phyloP scores from a whole-genome alignment of 1,140 invertebrate genomes.

The Macrobrachium nipponense region DNA sequence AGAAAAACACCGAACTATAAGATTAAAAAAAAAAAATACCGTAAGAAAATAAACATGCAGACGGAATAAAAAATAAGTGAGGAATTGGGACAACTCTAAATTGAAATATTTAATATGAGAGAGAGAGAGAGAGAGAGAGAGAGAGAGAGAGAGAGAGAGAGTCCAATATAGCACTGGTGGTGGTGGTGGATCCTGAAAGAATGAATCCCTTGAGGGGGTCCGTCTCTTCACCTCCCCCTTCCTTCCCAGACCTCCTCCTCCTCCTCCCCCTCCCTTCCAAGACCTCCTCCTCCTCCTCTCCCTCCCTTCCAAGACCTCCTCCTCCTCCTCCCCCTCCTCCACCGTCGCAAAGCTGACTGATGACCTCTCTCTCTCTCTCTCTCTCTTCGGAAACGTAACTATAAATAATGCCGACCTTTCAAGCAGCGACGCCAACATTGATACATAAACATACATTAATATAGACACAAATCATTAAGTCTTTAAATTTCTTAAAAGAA shows the following conservation, averaged over 20 bases:
- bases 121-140: conserved; percentile 18
- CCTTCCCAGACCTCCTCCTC: too few species aligned
- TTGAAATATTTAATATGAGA: background rate
- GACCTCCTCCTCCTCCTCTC: too few species aligned
- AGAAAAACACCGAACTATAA: background rate
- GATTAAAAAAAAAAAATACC: background rate
- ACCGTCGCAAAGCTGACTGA: too few species aligned
- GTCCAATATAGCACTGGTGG: background rate
- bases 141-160: conserved; percentile 31
- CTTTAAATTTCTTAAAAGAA: background rate
- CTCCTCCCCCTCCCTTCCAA: too few species aligned
- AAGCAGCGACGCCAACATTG: background rate
- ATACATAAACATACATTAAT: conserved; percentile 3
- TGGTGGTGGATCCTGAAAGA: background rate
- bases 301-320: too few species aligned
- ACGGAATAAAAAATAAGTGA: background rate
- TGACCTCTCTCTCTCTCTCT: too few species aligned
- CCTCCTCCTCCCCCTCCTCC: too few species aligned
- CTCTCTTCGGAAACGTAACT: background rate
- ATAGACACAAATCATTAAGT: background rate
- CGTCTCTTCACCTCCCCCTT: too few species aligned
- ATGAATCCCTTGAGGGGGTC: background rate
- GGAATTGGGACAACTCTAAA: too few species aligned
- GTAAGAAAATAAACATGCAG: background rate
- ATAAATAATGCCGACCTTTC: background rate